phyloP scores from a whole-genome alignment of 1,140 invertebrate species.

The Grapholita molesta region DNA sequence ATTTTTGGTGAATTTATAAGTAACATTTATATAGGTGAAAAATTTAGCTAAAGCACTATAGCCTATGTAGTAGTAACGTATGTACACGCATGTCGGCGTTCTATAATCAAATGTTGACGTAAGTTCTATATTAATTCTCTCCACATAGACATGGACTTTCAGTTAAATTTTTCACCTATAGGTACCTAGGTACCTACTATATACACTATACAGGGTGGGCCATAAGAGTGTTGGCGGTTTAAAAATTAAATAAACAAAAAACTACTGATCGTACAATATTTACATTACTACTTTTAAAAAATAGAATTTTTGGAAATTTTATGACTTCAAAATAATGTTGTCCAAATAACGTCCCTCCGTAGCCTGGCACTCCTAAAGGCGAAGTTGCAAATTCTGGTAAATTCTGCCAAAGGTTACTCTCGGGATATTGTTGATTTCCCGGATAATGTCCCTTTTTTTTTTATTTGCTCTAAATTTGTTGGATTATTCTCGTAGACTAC shows the following conservation, averaged over 20 bases:
- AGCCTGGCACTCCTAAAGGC: conserved; percentile 28
- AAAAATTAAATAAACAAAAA: conserved; percentile 55
- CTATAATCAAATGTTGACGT: no score
- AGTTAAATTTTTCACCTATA: no score
- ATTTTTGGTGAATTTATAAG: no score
- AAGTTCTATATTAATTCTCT: no score
- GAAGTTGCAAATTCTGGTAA: conserved; percentile 30
- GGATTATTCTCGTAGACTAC: conserved; percentile 38
- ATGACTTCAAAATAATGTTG: conserved; percentile 30
- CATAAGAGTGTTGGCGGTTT: conserved; percentile 43
- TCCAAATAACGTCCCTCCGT: conserved; percentile 26
- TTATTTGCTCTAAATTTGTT: conserved; percentile 22
- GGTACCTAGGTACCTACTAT: no score
- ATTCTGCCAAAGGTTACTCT: conserved; percentile 23
- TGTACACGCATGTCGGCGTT: no score
- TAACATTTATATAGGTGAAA: no score
- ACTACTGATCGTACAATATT: conserved; percentile 20
- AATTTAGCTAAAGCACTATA: no score
- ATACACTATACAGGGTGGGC: background rate
- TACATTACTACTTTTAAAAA: conserved; percentile 37
- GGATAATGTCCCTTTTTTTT: conserved; percentile 27
- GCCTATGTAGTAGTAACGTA: no score
- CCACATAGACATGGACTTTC: no score
- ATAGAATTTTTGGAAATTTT: conserved; percentile 32
- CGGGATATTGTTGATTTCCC: conserved; percentile 28